Conservation (phyloP, 2,888 invertebrate species). For the Syrphus vitripennis region DNA sequence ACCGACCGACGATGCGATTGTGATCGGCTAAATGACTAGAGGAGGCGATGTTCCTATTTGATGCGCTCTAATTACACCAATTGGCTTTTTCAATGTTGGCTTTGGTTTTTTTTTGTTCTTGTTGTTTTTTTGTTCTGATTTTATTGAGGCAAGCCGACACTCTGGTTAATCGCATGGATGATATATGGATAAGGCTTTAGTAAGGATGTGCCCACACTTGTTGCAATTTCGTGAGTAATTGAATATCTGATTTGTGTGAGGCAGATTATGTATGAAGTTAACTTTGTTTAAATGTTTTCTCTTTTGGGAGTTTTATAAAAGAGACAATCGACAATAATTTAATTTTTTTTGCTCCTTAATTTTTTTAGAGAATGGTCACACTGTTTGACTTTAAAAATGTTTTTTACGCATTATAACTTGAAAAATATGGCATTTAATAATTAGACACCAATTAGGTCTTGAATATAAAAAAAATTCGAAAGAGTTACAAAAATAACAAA, state of each 20-base stretch:
- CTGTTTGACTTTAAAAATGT: too few species aligned
- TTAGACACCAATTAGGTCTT: too few species aligned
- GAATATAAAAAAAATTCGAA: too few species aligned
- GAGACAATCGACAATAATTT: too few species aligned
- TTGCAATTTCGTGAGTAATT: neutral
- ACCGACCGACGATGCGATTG: conserved; percentile 31
- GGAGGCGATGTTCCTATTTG: neutral
- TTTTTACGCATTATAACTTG: too few species aligned
- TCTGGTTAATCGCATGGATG: neutral
- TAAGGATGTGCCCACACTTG: neutral
- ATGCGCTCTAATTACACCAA: conserved; percentile 15
- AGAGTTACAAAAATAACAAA: too few species aligned
- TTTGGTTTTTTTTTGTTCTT: neutral
- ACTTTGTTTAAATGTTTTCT: neutral
- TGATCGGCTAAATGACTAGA: conserved; percentile 5
- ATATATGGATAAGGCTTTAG: conserved; percentile 1
- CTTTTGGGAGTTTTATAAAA: neutral
- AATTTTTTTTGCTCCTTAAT: too few species aligned
- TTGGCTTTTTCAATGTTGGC: conserved; percentile 5
- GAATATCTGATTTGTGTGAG: neutral
- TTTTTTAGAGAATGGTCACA: too few species aligned
- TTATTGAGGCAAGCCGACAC: neutral
- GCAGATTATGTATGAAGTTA: neutral
- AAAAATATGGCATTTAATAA: too few species aligned
- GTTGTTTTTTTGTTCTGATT: too few species aligned